Percentiles rank a stretch among this genome's conserved stretches.
Evolutionary conservation across 2,797 vertebrate genomes (phyloP).

Genomic region (Glossophaga mutica): DNA sequence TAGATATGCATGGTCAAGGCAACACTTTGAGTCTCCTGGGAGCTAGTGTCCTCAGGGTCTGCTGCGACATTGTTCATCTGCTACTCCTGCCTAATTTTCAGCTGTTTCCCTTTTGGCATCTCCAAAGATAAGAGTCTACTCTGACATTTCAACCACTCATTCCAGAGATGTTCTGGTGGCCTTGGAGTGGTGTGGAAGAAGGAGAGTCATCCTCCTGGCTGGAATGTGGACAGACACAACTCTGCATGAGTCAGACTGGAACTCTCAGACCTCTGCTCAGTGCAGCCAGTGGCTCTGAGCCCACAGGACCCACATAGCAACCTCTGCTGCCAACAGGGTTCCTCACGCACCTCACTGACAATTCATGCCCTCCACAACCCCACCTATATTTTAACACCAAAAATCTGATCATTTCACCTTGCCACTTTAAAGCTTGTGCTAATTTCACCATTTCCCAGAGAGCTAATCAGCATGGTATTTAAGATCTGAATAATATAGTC

Average conservation of each 20-base stretch:
- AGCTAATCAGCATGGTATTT: not conserved
- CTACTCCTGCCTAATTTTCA: not conserved
- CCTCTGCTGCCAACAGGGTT: fast-evolving
- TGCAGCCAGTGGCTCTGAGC: not conserved
- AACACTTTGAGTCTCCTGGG: not conserved
- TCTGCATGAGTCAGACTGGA: not conserved
- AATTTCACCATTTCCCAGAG: not conserved
- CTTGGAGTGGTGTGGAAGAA: fast-evolving
- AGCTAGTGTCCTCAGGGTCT: not conserved
- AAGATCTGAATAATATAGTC: not conserved
- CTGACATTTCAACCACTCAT: not conserved
- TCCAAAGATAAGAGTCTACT: not conserved
- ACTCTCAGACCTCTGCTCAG: fast-evolving
- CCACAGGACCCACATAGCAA: fast-evolving
- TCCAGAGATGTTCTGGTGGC: not conserved
- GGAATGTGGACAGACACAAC: fast-evolving
- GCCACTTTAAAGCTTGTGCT: not conserved
- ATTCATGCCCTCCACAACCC: not conserved
- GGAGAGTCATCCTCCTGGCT: no score
- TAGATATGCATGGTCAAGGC: no score
- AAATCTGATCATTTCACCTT: not conserved
- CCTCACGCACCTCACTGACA: fast-evolving
- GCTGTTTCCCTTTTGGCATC: not conserved
- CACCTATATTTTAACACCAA: not conserved
- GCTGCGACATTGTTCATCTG: not conserved